Conservation (phyloP, 1,140 invertebrate genomes). For the Neodiprion fabricii region DNA sequence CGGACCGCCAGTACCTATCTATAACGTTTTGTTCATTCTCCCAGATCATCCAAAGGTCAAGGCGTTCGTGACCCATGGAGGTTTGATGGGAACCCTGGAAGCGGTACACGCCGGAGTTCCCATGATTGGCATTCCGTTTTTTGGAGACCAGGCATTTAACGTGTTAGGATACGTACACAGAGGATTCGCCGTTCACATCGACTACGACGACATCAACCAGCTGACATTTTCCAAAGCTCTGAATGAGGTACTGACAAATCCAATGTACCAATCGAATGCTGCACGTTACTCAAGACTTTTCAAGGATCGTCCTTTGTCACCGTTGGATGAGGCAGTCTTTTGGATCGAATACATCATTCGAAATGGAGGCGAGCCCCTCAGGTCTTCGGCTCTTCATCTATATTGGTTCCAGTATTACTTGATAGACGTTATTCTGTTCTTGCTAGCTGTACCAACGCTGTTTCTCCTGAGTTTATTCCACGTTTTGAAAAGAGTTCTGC, state of each 20-base stretch:
- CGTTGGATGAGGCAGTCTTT: slow-evolving; percentile 63
- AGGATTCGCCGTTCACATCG: slow-evolving; percentile 33
- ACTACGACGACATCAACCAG: slow-evolving; percentile 38
- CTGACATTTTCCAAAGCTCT: slow-evolving; percentile 43
- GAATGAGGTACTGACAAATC: slow-evolving; percentile 43
- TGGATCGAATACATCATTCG: slow-evolving; percentile 64
- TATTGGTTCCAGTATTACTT: neutral
- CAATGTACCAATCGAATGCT: slow-evolving; percentile 33
- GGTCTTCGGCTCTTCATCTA: neutral
- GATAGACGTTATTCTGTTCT: neutral
- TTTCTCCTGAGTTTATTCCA: neutral
- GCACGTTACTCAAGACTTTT: slow-evolving; percentile 32
- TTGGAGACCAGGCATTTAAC: slow-evolving; percentile 51
- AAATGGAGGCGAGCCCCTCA: neutral
- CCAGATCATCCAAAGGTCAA: slow-evolving; percentile 40
- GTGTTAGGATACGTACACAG: slow-evolving; percentile 25
- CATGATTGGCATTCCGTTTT: slow-evolving; percentile 56
- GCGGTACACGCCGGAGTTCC: slow-evolving; percentile 58
- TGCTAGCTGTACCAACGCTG: neutral
- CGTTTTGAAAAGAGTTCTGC: neutral
- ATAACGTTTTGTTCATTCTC: neutral
- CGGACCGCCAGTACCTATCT: too few species aligned
- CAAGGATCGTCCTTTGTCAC: slow-evolving; percentile 57
- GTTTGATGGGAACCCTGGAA: slow-evolving; percentile 57
- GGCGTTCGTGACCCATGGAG: slow-evolving; percentile 59